Evolutionary conservation across 1,140 invertebrate species (phyloP), one percentile per base, ranked within the genome.

Genomic region (Drosophila trapezifrons): DNA sequence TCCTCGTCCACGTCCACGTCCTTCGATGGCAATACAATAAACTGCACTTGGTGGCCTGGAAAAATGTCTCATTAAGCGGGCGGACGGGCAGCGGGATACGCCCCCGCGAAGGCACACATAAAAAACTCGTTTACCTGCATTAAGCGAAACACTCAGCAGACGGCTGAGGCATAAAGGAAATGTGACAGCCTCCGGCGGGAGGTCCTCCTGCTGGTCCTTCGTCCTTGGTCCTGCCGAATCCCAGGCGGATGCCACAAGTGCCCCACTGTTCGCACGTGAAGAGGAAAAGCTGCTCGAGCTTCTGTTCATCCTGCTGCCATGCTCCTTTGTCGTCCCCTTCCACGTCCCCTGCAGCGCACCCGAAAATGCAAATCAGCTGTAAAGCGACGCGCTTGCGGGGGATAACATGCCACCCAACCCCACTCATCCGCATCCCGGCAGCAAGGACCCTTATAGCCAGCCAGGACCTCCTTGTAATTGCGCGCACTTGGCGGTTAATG

Each of bases 61-160:
- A 59, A 58, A 69, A 43, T 73, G 84, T 83, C 83, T 86, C 83
- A 86, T 86, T 89, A 86, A 83, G 82, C 58, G 63, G 45, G 64
- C 46, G 57, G 8, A 37, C 15, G 65, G 37, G 20, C 29, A 10
- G 9, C 29, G 27, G 27, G 0, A 27, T 74, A 69, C 52, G 55
- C 49, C 67, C 42, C 22, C 17, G 37, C 52, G 40, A 55, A 29
- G 78, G 78, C 64, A 73, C n/a, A 76, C 76, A 86, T 86, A 86
- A 86, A 86, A 86, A 86, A 83, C 83, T 86, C 83, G 83, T 86
- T 86, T 86, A 89, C 83, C 83, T 86, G 83, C 83, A 87, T 87
- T 87, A 86, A 83, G 79, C 79, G 79, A 86, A 86, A 87, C 83
- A 86, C 83, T 86, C 83, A 77, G 60, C 83, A 83, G 83, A 87